Percentiles rank a stretch among this genome's conserved stretches.
Evolutionary conservation across 2,113 vertebrate genomes (phyloP).

Genomic region (Neogale vison): DNA sequence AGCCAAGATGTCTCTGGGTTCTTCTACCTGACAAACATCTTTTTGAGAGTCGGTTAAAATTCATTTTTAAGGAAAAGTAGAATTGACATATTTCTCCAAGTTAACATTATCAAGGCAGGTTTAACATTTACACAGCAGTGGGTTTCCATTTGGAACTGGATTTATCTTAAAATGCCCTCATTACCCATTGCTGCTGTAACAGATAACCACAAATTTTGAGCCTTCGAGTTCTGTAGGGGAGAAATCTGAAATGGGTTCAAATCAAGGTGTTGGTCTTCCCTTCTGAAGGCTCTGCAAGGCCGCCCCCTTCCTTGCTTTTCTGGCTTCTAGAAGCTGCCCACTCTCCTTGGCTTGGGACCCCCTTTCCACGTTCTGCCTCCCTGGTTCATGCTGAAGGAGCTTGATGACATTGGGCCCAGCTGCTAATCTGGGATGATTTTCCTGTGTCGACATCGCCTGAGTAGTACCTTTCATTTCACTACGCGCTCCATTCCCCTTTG

Average conservation of each 20-base stretch:
- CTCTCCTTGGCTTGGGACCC: background rate
- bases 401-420: background rate
- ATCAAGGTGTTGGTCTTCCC: background rate
- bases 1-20: background rate
- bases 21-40: background rate
- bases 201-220: background rate
- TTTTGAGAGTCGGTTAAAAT: background rate
- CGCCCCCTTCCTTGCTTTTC: background rate
- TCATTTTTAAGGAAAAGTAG: background rate
- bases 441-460: background rate
- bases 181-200: background rate
- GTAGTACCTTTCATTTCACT: background rate
- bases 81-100: background rate
- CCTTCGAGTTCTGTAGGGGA: background rate
- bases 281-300: background rate
- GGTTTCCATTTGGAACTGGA: background rate
- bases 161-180: background rate
- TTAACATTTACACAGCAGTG: background rate
- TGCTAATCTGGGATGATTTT: background rate
- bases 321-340: background rate
- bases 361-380: background rate
- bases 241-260: background rate
- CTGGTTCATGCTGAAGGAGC: background rate
- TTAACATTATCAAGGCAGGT: background rate
- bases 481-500: background rate